Conservation (phyloP, 2,888 invertebrate species). For the Troilus luridus region DNA sequence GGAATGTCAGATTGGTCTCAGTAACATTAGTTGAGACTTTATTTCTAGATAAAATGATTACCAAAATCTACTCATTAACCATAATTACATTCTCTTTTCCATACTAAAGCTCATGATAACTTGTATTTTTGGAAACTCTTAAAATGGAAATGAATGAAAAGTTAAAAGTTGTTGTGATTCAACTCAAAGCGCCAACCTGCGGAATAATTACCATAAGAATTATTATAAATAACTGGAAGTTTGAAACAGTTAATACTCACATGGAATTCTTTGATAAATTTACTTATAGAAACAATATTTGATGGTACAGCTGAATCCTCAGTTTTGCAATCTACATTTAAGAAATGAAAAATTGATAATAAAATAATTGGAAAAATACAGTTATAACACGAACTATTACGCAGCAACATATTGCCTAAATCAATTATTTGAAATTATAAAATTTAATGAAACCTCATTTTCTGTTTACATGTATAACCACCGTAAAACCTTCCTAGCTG, state of each 20-base stretch:
- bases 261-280: slow-evolving; percentile 66
- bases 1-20: too few species aligned
- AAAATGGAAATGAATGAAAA: too few species aligned
- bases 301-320: slow-evolving; percentile 60
- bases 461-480: neutral
- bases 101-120: too few species aligned
- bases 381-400: neutral
- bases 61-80: too few species aligned
- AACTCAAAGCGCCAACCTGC: too few species aligned
- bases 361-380: neutral
- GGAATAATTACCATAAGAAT: too few species aligned
- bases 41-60: too few species aligned
- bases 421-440: neutral
- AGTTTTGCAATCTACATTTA: slow-evolving; percentile 16
- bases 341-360: neutral
- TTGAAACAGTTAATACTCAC: slow-evolving; percentile 65
- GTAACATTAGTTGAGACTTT: too few species aligned
- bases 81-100: too few species aligned
- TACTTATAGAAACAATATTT: slow-evolving; percentile 65
- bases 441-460: neutral
- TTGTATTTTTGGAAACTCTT: too few species aligned
- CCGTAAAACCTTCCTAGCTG: neutral
- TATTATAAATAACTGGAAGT: too few species aligned
- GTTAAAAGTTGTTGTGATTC: too few species aligned
- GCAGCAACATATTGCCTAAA: neutral